phyloP scores from a whole-genome alignment of 92 coral and sea anemone genomes.

The Desmophyllum pertusum region DNA sequence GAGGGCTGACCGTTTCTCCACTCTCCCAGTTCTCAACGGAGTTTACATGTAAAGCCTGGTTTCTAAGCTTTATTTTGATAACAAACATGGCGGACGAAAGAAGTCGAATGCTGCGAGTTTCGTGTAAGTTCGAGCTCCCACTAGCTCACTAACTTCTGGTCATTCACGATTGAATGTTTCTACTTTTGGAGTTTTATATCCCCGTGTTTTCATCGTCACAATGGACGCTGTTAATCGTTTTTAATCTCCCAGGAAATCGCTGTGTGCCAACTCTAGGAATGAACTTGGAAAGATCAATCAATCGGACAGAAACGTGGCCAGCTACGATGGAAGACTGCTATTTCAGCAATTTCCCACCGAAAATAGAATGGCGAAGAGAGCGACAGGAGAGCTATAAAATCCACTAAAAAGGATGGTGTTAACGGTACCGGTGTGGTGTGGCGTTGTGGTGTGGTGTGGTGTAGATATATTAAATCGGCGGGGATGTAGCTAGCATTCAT shows the following conservation, averaged over 20 bases:
- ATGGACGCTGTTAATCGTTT: constrained; percentile 6
- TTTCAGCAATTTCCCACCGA: background rate
- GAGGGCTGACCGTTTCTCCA: constrained; percentile 24
- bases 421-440: constrained; percentile 4
- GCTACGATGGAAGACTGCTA: background rate
- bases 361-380: background rate
- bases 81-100: constrained; percentile 16
- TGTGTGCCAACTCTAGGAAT: background rate
- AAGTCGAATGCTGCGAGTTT: background rate
- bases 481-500: background rate
- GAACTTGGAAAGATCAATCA: background rate
- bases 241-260: background rate
- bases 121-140: background rate
- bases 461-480: too few species aligned
- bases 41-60: constrained; percentile 30
- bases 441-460: too few species aligned
- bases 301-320: background rate
- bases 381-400: constrained; percentile 4
- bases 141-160: background rate
- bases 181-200: background rate
- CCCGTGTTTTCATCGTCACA: background rate
- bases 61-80: constrained; percentile 44
- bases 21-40: constrained; percentile 28
- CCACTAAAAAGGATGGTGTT: constrained; percentile 12
- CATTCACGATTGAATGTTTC: background rate